Base-by-base conservation (phyloP, 2,797 vertebrate species). In the Gobio occitaniae region DNA sequence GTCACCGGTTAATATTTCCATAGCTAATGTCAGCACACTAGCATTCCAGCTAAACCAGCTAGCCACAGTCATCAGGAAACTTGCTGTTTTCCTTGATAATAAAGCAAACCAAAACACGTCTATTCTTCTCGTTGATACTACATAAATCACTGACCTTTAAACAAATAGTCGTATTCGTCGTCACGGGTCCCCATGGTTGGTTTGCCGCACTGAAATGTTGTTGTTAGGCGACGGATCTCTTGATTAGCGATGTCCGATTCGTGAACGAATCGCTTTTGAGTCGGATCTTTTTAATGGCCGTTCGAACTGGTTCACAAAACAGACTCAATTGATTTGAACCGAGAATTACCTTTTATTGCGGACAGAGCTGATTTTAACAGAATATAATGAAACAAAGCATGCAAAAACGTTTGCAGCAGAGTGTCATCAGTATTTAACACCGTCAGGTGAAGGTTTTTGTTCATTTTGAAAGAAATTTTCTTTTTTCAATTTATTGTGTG, bases 151-250 rank as follows among this genome's bases (percentile, higher is more conserved):
- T 90, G 85, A 95, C 96, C 95, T 95, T 96, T 96, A 85, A 96
- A 96, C 82, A 96, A 91, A 91, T 96, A 96, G 78, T 96, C 96
- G 48, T 96, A 96, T 72, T 96, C 96, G 84, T 96, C 96, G 87
- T 96, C 96, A 88, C 95, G 93, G 91, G 95, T 96, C 41, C 95
- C 95, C 96, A 96, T 86, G 79, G 63, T n/a, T 66, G 44, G 48
- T 32, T 56, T 56, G 71, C 83, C 79, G 78, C 71, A 56, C 70
- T 76, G 47, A 76, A 87, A 84, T 52, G 12, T 21, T 81, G 79
- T 29, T 41, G 61, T 80, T 50, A 13, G 29, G 71, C 84, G 59
- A 54, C 63, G 32, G 63, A 75, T 59, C 84, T 86, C 44, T 76
- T 82, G 78, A 87, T 54, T 56, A 56, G 21, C 66, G 50, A 68